Percentiles rank a stretch among this genome's conserved stretches.
These are phyloP conservation scores for Ostrea denselamellosa DNA, from an alignment of 1,140 invertebrate genomes.

Conservation along the genomic window DNA sequence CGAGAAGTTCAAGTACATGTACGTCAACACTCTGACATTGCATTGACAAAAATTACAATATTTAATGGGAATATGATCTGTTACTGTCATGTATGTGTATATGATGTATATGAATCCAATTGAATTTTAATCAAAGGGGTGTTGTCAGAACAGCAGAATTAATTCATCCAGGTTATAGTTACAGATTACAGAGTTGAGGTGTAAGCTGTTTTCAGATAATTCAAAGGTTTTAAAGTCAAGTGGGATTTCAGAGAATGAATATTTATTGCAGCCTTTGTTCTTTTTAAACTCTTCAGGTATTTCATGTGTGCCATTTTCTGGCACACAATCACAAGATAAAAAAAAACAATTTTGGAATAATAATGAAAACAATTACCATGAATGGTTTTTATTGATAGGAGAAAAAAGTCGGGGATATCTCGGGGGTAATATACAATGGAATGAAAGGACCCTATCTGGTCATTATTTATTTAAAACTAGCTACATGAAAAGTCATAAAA, in stretches of 20 bases:
- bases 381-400: background rate
- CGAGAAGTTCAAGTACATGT: too few relatives aligned
- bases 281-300: background rate
- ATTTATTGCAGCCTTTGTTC: background rate
- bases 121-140: background rate
- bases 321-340: background rate
- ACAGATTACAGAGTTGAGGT: conserved; percentile 5
- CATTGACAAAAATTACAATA: background rate
- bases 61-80: background rate
- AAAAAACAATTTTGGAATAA: conserved; percentile 6
- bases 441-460: background rate
- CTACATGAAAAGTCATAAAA: conserved; percentile 10
- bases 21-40: too few relatives aligned
- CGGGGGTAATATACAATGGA: background rate
- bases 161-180: background rate
- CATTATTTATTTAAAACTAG: conserved; percentile 34
- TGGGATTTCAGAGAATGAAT: background rate
- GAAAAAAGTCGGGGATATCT: background rate
- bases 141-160: conserved; percentile 4
- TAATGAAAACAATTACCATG: background rate
- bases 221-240: conserved; percentile 31
- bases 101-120: background rate
- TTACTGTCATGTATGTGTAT: background rate
- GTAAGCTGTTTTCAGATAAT: background rate
- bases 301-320: background rate